Conservation (phyloP, 2,888 invertebrate species). For the Calameuta pallipes region DNA sequence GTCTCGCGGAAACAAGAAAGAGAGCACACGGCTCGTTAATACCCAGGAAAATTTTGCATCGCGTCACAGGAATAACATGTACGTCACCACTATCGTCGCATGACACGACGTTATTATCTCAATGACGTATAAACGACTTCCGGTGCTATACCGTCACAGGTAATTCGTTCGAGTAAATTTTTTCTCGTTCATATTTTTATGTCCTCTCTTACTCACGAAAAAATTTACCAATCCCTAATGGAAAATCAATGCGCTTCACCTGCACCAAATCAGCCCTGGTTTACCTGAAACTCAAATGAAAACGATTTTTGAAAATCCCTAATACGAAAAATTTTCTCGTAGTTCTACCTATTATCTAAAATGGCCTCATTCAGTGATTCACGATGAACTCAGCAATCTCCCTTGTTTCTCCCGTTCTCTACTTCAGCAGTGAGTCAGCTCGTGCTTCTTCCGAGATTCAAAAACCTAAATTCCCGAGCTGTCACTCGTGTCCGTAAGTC, state of each 20-base stretch:
- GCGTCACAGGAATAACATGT: background rate
- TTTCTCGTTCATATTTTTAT: background rate
- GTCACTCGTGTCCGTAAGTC: constrained; percentile 4
- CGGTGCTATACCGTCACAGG: background rate
- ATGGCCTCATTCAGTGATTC: background rate
- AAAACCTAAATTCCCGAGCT: constrained; percentile 1
- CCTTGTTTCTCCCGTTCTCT: background rate
- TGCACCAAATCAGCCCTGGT: background rate
- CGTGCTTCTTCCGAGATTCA: background rate
- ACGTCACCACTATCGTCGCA: background rate
- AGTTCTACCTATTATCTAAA: background rate
- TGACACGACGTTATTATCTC: background rate
- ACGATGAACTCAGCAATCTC: background rate
- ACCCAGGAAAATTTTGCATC: background rate
- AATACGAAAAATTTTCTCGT: background rate
- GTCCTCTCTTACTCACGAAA: background rate
- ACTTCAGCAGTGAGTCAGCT: background rate
- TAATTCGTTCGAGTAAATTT: background rate
- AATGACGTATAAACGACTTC: background rate
- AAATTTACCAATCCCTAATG: background rate
- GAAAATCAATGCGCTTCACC: background rate
- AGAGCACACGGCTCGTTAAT: background rate
- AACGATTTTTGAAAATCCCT: background rate
- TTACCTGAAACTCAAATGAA: background rate
- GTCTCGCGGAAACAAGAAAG: background rate